A percentile compares a stretch with the other conserved stretches of the same genome.
Evolutionary conservation across 1,140 invertebrate genomes (phyloP).

Genomic region (Brachionus calyciflorus): DNA sequence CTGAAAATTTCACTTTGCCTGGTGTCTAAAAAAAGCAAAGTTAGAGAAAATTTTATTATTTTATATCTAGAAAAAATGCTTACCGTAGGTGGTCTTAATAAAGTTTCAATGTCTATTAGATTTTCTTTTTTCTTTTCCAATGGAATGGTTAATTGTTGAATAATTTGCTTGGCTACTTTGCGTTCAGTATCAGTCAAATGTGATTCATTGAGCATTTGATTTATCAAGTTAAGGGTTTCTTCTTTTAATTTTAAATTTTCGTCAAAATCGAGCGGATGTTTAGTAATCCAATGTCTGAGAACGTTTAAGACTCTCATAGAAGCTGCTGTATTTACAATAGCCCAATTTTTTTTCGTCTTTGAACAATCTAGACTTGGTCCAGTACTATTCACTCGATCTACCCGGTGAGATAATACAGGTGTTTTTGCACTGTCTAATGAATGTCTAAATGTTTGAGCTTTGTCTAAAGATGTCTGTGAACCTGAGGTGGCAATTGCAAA

Average conservation of each 20-base stretch:
- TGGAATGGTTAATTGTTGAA: slow-evolving; percentile 25
- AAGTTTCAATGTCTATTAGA: slow-evolving; percentile 69
- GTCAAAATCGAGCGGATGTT: slow-evolving; percentile 62
- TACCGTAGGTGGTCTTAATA: slow-evolving; percentile 65
- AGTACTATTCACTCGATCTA: slow-evolving; percentile 49
- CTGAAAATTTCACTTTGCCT: slow-evolving; percentile 73
- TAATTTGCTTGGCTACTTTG: slow-evolving; percentile 28
- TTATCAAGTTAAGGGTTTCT: slow-evolving; percentile 24
- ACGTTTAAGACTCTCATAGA: slow-evolving; percentile 89
- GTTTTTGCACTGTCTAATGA: slow-evolving; percentile 1
- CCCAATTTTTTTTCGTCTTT: slow-evolving; percentile 19
- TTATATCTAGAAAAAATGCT: background rate
- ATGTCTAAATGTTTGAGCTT: slow-evolving; percentile 41
- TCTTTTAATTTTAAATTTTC: slow-evolving; percentile 25
- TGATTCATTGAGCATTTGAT: slow-evolving; percentile 27
- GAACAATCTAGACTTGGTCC: background rate
- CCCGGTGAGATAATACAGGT: slow-evolving; percentile 21
- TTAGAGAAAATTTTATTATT: slow-evolving; percentile 7
- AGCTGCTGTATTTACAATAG: slow-evolving; percentile 80
- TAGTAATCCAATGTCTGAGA: slow-evolving; percentile 73
- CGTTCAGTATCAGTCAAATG: slow-evolving; percentile 25
- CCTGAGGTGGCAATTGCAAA: slow-evolving; percentile 88
- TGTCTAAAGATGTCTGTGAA: slow-evolving; percentile 49
- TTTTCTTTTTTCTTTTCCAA: slow-evolving; percentile 48
- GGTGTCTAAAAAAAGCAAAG: slow-evolving; percentile 66